Evolutionary conservation across 2,888 invertebrate species (phyloP), one percentile per base, ranked within the genome.

Genomic region (Scaptomyza tumidula): DNA sequence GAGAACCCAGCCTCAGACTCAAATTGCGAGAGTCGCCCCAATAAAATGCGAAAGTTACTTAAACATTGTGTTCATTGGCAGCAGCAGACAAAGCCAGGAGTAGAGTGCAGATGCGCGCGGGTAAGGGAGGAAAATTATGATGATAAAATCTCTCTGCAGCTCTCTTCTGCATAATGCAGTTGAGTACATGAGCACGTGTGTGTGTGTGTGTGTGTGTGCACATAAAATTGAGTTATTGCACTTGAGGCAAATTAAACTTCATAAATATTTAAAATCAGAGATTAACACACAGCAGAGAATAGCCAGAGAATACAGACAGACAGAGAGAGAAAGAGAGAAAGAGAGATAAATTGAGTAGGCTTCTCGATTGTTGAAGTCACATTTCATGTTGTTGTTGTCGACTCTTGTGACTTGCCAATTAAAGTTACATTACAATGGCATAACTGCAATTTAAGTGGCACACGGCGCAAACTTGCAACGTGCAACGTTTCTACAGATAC

Each of bases 251-350:
- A 91, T 91, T 90, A 90, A 90, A 89, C 89, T 89, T 90, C 91
- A 91, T 90, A 91, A 90, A 90, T 90, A 90, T 90, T 89, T 89
- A 84, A 90, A 90, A 90, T 90, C 90, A 90, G 90, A 90, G 90
- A 90, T 90, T 90, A 90, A 90, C 90, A 90, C 90, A 89, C 85
- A 72, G 55, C 69, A 75, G 69, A 78, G 62, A 58, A 57, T 57
- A 72, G 59, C 65, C 33, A 52, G 48, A 58, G 39, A 6, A 19
- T 19, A 19, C 5, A 35, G 1, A 37, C 37, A 14, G 14, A 24
- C 14, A 55, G 52, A 61, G 37, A 2, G 35, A 35, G 4, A 37
- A 37, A 14, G 14, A n/a, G 27, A 49, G 55, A 58, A 7, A 29
- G 29, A 6, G 29, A 29, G 29, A 35, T n/a, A 49, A 19, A 24